Evolutionary conservation across 2,797 vertebrate species (phyloP).

Genomic region (Poeciliopsis presidionis): DNA sequence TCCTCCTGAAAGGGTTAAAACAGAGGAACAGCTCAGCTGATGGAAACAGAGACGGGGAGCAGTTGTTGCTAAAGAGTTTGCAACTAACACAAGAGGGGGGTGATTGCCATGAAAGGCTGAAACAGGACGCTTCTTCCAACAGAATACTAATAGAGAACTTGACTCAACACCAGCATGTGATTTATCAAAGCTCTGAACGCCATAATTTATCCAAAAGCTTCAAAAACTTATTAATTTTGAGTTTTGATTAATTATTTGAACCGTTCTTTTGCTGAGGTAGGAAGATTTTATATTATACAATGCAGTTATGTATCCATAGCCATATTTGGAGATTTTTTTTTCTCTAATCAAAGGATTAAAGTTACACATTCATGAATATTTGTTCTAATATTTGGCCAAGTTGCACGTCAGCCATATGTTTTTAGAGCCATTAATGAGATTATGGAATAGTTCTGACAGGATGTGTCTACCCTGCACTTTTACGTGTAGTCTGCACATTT

Average conservation of each 20-base stretch:
- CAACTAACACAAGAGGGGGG: slow-evolving; percentile 39
- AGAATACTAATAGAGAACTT: slow-evolving; percentile 73
- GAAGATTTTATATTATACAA: not conserved
- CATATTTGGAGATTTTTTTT: not conserved
- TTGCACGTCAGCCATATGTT: not conserved
- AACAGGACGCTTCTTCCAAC: slow-evolving; percentile 27
- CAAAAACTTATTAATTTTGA: not conserved
- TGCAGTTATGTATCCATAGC: not conserved
- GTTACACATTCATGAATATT: not conserved
- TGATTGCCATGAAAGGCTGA: slow-evolving; percentile 51
- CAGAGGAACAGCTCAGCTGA: slow-evolving; percentile 69
- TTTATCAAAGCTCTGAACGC: not conserved
- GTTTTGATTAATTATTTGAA: not conserved
- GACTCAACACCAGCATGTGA: no score
- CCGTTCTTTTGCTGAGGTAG: not conserved
- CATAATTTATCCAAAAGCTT: not conserved
- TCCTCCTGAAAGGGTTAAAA: slow-evolving; percentile 87
- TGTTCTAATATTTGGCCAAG: not conserved
- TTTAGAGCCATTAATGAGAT: not conserved
- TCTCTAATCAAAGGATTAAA: not conserved
- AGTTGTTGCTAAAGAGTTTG: slow-evolving; percentile 63
- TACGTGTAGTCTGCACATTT: not conserved
- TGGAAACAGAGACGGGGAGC: not conserved
- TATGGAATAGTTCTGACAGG: not conserved
- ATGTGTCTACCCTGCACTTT: not conserved